Percentiles rank a stretch among this genome's conserved stretches.
phyloP scores from a whole-genome alignment of 2,797 vertebrate genomes.

The Notolabrus celidotus region DNA sequence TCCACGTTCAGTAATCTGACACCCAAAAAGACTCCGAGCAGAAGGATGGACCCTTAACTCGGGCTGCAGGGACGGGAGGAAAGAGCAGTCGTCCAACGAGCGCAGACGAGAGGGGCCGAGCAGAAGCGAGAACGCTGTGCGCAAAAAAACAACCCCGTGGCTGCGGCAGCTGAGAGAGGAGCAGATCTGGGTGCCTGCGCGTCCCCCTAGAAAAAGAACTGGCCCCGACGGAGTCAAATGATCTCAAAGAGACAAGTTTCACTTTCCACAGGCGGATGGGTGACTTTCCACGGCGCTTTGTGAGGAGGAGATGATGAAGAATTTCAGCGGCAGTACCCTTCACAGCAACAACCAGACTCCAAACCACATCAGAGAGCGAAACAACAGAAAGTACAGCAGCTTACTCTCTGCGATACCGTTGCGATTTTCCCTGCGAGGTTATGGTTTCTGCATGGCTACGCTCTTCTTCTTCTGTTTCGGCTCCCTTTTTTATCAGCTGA shows the following conservation, averaged over 20 bases:
- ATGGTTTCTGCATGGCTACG: conserved; percentile 94
- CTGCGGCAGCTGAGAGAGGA: conserved; percentile 58
- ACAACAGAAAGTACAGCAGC: conserved; percentile 79
- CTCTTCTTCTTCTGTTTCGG: conserved; percentile 94
- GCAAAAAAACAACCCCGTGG: conserved; percentile 52
- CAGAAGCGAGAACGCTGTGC: conserved; percentile 46
- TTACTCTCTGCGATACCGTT: conserved; percentile 83
- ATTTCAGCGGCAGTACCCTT: conserved; percentile 85
- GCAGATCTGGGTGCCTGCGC: conserved; percentile 56
- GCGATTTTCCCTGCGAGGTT: conserved; percentile 91
- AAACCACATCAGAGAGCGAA: conserved; percentile 83
- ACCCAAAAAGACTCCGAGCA: conserved; percentile 69
- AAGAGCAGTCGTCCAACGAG: conserved; percentile 67
- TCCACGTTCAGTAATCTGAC: conserved; percentile 86
- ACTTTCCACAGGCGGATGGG: conserved; percentile 88
- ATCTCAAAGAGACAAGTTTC: conserved; percentile 75
- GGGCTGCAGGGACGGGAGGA: conserved; percentile 69
- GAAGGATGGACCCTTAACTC: conserved; percentile 83
- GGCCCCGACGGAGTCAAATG: conserved; percentile 63
- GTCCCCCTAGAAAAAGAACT: conserved; percentile 46
- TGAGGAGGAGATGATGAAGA: conserved; percentile 93
- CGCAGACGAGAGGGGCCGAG: conserved; percentile 51
- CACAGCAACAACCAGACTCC: conserved; percentile 81
- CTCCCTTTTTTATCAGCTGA: conserved; percentile 94
- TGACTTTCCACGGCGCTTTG: conserved; percentile 88